Evolutionary conservation across 2,888 invertebrate genomes (phyloP).

Genomic region (Linnaemya vulpina): DNA sequence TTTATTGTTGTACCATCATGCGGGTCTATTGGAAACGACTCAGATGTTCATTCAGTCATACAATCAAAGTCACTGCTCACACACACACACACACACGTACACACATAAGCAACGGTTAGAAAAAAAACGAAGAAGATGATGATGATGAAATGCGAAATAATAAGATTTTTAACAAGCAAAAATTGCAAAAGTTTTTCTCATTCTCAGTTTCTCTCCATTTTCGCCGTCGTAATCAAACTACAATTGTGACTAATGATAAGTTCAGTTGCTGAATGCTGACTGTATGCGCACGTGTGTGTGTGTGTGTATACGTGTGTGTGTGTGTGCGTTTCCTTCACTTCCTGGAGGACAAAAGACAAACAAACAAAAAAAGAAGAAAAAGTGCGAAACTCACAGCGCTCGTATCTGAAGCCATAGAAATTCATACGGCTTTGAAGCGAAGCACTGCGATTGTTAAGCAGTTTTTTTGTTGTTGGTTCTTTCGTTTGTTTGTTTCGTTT

Average conservation of each 20-base stretch:
- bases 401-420: slow-evolving; percentile 24
- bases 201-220: slow-evolving; percentile 46
- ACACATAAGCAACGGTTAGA: background rate
- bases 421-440: slow-evolving; percentile 56
- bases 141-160: slow-evolving; percentile 38
- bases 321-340: slow-evolving; percentile 1
- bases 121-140: background rate
- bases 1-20: slow-evolving; percentile 46
- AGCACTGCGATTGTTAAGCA: slow-evolving; percentile 46
- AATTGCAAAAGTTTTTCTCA: slow-evolving; percentile 52
- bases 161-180: slow-evolving; percentile 62
- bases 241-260: slow-evolving; percentile 66
- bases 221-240: slow-evolving; percentile 61
- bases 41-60: slow-evolving; percentile 64
- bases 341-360: background rate
- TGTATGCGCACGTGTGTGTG: slow-evolving; percentile 36
- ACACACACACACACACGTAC: background rate
- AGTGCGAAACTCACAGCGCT: slow-evolving; percentile 36
- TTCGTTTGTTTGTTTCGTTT: too few relatives aligned
- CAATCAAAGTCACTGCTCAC: slow-evolving; percentile 47
- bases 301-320: slow-evolving; percentile 34
- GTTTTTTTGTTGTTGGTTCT: too few relatives aligned
- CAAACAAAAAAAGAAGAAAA: background rate
- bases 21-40: slow-evolving; percentile 58
- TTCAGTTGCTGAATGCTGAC: slow-evolving; percentile 50